Evolutionary conservation across 1,140 invertebrate genomes (phyloP).

Genomic region (Magallana ariakensis): DNA sequence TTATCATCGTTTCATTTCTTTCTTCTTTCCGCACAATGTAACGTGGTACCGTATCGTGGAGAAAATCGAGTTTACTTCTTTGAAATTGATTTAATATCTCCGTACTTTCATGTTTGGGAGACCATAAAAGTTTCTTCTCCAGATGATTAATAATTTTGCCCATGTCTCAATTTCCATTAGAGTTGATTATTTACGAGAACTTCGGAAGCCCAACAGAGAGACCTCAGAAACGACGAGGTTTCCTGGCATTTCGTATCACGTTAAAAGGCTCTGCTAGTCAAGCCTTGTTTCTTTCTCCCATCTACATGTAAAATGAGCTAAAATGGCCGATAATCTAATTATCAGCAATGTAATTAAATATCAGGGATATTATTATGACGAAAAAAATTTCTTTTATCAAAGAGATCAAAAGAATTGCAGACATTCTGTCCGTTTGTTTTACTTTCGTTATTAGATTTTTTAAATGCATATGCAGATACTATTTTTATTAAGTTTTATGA

Average conservation of each 20-base stretch:
- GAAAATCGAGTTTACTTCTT: slow-evolving; percentile 19
- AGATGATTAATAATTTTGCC: slow-evolving; percentile 15
- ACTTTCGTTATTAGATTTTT: too few relatives aligned
- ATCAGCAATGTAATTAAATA: too few relatives aligned
- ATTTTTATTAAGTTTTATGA: too few relatives aligned
- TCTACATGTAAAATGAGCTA: too few relatives aligned
- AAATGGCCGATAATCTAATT: too few relatives aligned
- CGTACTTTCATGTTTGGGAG: background rate
- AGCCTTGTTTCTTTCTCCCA: too few relatives aligned
- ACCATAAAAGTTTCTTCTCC: slow-evolving; percentile 10
- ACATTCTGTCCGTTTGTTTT: too few relatives aligned
- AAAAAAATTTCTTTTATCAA: too few relatives aligned
- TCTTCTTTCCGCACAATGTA: background rate
- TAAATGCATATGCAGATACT: too few relatives aligned
- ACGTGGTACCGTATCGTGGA: background rate
- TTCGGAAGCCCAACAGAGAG: background rate
- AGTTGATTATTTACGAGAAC: background rate
- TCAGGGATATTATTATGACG: too few relatives aligned
- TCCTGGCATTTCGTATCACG: background rate
- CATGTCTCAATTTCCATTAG: slow-evolving; percentile 28
- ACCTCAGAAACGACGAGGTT: background rate
- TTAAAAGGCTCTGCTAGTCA: background rate
- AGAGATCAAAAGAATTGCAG: too few relatives aligned
- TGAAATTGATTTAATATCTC: slow-evolving; percentile 30
- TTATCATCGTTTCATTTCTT: background rate